Evolutionary conservation across 2,888 invertebrate genomes (phyloP).

Genomic region (Cheilosia variabilis): DNA sequence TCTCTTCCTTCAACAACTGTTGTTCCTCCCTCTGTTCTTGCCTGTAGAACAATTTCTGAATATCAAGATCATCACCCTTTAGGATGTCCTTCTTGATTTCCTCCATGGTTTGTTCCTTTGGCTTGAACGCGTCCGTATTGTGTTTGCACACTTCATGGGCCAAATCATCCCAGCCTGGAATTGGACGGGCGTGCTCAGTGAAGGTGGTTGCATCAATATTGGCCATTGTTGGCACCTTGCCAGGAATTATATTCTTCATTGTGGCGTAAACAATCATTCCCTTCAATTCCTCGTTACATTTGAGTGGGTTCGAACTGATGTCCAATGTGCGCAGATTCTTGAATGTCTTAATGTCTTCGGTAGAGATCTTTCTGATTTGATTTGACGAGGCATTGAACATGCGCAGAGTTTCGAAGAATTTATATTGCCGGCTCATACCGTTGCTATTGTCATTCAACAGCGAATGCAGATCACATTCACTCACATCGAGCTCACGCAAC

Average conservation of each 20-base stretch:
- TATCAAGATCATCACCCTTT: conserved; percentile 60
- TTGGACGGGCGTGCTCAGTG: conserved; percentile 76
- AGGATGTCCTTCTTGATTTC: conserved; percentile 62
- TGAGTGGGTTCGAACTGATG: conserved; percentile 87
- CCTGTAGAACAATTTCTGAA: conserved; percentile 57
- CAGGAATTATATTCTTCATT: conserved; percentile 79
- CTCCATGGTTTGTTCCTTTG: conserved; percentile 66
- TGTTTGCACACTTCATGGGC: conserved; percentile 82
- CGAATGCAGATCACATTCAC: conserved; percentile 87
- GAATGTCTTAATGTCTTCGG: conserved; percentile 80
- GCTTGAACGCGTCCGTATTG: conserved; percentile 68
- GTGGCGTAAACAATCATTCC: conserved; percentile 85
- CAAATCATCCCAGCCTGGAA: conserved; percentile 81
- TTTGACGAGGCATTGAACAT: conserved; percentile 85
- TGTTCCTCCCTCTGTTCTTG: conserved; percentile 46
- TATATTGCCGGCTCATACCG: conserved; percentile 79
- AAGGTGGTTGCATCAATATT: conserved; percentile 78
- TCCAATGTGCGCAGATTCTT: conserved; percentile 84
- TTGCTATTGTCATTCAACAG: conserved; percentile 86
- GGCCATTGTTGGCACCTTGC: conserved; percentile 78
- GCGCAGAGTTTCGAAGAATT: conserved; percentile 85
- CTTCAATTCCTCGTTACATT: conserved; percentile 88
- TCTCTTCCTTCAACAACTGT: conserved; percentile 29
- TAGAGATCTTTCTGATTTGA: conserved; percentile 80
- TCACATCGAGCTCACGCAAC: conserved; percentile 88